Conservation (phyloP, 2,113 vertebrate genomes). For the Zingel zingel region DNA sequence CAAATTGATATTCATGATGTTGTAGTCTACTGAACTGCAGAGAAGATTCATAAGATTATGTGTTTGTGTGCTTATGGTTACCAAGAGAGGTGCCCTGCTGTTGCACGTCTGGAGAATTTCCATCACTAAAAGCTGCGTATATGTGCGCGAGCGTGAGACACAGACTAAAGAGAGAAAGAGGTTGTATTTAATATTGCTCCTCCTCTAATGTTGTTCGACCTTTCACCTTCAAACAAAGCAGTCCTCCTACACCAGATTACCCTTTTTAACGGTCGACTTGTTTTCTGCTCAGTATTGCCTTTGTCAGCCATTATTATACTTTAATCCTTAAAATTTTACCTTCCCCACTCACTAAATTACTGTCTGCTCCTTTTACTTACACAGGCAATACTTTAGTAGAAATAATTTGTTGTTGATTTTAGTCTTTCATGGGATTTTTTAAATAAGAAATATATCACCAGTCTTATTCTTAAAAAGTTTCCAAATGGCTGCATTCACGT, state of each 20-base stretch:
- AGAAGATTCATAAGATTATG: conserved; percentile 43
- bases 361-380: conserved; percentile 23
- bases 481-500: not conserved
- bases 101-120: conserved; percentile 63
- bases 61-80: conserved; percentile 66
- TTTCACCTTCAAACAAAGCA: conserved; percentile 27
- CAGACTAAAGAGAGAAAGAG: not conserved
- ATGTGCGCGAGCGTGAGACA: not conserved
- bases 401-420: not conserved
- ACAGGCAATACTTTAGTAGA: not conserved
- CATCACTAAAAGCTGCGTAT: conserved; percentile 42
- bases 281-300: conserved; percentile 13
- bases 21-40: conserved; percentile 14
- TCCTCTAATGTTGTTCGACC: conserved; percentile 34
- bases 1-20: conserved; percentile 17
- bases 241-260: not conserved
- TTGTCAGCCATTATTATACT: conserved; percentile 35
- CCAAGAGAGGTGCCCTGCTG: conserved; percentile 60
- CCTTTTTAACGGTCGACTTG: conserved; percentile 38
- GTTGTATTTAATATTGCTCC: conserved; percentile 5
- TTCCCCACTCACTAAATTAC: conserved; percentile 10
- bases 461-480: not conserved
- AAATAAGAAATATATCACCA: not conserved
- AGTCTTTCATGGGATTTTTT: not conserved
- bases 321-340: conserved; percentile 45